phyloP scores from a whole-genome alignment of 53 echinoderm and acorn worm genomes.

The Zoroaster sp. region DNA sequence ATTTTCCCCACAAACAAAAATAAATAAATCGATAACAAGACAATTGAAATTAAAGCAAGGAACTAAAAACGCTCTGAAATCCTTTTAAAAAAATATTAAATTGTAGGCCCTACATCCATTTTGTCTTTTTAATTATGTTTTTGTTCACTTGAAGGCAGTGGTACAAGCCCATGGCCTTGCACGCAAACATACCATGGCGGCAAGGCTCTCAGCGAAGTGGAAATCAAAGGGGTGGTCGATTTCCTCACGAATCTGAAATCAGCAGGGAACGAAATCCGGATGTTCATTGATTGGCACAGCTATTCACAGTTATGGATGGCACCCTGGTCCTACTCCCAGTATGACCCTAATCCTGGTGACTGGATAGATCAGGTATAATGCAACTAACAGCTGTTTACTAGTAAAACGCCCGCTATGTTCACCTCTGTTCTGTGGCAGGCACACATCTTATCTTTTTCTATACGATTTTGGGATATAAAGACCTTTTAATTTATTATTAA shows the following conservation, averaged over 20 bases:
- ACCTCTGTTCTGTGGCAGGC: no score
- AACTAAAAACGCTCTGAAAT: no score
- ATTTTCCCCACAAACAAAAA: no score
- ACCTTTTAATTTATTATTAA: no score
- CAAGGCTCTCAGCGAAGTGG: slow-evolving; percentile 65
- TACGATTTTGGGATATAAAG: no score
- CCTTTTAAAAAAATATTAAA: no score
- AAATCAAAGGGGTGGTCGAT: slow-evolving; percentile 51
- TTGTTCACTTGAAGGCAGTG: slow-evolving; percentile 42
- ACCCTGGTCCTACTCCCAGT: slow-evolving; percentile 77
- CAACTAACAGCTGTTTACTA: no score
- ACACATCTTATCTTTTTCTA: no score
- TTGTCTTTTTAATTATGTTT: not conserved
- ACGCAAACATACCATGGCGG: slow-evolving; percentile 61
- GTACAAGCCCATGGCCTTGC: slow-evolving; percentile 52
- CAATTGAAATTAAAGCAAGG: no score
- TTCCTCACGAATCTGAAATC: not conserved
- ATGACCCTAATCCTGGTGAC: slow-evolving; percentile 32
- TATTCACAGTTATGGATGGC: slow-evolving; percentile 81
- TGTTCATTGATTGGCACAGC: slow-evolving; percentile 81
- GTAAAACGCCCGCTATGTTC: no score
- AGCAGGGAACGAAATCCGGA: slow-evolving; percentile 34
- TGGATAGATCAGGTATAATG: slow-evolving; percentile 54
- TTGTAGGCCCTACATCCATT: not conserved
- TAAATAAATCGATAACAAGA: no score